These are phyloP conservation scores for Rhincodon typus DNA, from an alignment of 2,797 vertebrate species.

Conservation along the genomic window DNA sequence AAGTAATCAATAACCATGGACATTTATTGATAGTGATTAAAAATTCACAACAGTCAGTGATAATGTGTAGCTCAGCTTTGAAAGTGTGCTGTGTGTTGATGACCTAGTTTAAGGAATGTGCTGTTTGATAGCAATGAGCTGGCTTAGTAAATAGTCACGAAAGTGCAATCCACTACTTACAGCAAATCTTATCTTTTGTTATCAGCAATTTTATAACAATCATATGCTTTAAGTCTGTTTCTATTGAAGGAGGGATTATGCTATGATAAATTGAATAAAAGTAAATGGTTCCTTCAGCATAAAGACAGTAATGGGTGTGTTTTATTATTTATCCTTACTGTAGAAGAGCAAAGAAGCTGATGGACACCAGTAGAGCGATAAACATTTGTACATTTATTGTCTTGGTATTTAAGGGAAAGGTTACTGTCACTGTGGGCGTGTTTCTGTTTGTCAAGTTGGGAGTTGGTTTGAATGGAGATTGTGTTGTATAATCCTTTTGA, in stretches of 20 bases:
- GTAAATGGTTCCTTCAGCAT: not conserved
- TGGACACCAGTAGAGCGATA: not conserved
- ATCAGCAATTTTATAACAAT: too few species aligned
- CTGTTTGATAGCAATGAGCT: not conserved
- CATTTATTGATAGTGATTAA: not conserved
- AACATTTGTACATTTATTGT: not conserved
- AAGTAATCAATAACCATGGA: not conserved
- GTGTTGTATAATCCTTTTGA: not conserved
- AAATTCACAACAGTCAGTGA: not conserved
- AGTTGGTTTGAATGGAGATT: not conserved
- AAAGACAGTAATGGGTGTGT: not conserved
- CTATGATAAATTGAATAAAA: not conserved
- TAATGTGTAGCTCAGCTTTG: not conserved
- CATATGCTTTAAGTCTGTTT: not conserved
- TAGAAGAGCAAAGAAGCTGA: not conserved
- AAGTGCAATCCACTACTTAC: not conserved
- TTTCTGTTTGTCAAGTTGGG: not conserved
- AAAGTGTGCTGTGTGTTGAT: not conserved
- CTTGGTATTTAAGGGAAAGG: not conserved
- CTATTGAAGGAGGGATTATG: not conserved
- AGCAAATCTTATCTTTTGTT: not conserved
- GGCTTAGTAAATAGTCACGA: not conserved
- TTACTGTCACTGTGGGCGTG: not conserved
- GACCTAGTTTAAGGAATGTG: not conserved
- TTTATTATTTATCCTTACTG: not conserved